Conservation (phyloP, 2,797 vertebrate species). For the Scleropages formosus region DNA sequence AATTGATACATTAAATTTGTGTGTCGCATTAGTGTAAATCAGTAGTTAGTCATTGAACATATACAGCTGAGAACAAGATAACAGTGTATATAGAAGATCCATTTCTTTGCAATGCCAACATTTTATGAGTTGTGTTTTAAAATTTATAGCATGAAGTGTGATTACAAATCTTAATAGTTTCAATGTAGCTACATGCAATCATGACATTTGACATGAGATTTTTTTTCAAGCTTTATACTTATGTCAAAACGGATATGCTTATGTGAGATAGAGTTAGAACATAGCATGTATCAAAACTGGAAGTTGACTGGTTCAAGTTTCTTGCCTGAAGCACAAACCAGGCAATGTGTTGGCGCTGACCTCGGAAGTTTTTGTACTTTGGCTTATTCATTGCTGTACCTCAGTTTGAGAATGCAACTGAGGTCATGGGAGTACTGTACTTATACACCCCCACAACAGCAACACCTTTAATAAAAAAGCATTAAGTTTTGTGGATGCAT, state of each 20-base stretch:
- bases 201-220: no score
- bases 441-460: not conserved
- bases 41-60: no score
- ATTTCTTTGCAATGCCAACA: no score
- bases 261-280: not conserved
- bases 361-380: constrained; percentile 3
- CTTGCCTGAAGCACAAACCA: not conserved
- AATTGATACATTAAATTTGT: no score
- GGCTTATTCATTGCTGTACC: constrained; percentile 14
- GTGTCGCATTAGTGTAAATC: no score
- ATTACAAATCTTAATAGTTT: no score
- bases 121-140: no score
- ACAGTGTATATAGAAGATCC: no score
- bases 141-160: no score
- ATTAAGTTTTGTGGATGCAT: not conserved
- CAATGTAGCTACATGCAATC: not conserved
- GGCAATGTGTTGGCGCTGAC: not conserved
- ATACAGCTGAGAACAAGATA: no score
- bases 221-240: not conserved
- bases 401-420: constrained; percentile 14
- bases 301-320: constrained; percentile 3
- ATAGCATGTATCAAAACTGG: not conserved
- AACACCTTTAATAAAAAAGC: constrained; percentile 3
- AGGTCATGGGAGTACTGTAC: constrained; percentile 8
- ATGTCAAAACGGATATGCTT: not conserved